Base-by-base conservation (phyloP, 2,888 invertebrate genomes). In the Aphodius sticticus region DNA sequence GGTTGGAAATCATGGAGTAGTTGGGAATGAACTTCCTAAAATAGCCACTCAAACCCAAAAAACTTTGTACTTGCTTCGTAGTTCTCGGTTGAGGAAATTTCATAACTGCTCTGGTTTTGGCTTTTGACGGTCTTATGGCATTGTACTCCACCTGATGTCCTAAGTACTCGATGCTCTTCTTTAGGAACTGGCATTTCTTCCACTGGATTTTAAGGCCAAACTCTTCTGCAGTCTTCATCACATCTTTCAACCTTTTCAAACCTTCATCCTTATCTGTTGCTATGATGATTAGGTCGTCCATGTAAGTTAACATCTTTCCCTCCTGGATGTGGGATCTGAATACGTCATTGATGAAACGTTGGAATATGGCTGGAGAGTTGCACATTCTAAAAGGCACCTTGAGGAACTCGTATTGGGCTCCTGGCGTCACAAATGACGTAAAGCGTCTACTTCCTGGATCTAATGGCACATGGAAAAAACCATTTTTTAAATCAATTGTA, bases 381-480 rank as follows among this genome's bases (percentile, higher is more conserved):
- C 85, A 87, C 6, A 89, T 76, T 6, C 89, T 89, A 84, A 89
- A 90, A 0, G 88, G 89, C 71, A 86, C 85, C 81, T 82, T 85
- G n/a, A 85, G 72, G 80, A 89, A 88, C 26, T 26, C 26, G 26
- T 26, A 26, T 3, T 26, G 26, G 26, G 26, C 26, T 26, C 26
- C 26, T 26, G 26, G 26, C 26, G 26, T 26, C 26, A 26, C 26
- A 26, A 26, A 26, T 26, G 26, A 26, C 3, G 26, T 26, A 26
- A 26, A 26, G 26, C 26, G 26, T 26, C 26, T 26, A 26, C 26
- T 26, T 26, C 26, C 26, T 26, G 26, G 26, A 26, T 26, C 26
- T 26, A 26, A 26, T 26, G 26, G 26, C 26, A 26, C 26, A 26
- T 26, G 26, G 26, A 26, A 26, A 26, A 26, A 26, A 26, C 1